Evolutionary conservation across 2,113 vertebrate genomes (phyloP).

Genomic region (Hyaena hyaena): DNA sequence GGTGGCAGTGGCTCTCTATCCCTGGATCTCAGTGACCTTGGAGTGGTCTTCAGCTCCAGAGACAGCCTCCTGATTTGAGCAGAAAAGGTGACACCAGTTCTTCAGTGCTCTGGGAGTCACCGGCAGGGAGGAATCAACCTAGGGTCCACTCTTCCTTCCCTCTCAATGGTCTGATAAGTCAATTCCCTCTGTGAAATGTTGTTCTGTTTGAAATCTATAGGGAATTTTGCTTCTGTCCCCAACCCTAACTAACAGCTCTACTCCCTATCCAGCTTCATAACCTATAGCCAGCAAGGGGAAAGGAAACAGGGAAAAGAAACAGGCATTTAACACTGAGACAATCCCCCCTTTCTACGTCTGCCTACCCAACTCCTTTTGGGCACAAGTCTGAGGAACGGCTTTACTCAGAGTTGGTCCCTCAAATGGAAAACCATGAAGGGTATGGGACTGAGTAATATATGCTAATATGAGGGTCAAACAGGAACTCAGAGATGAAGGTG

Average conservation of each 20-base stretch:
- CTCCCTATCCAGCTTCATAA: not conserved
- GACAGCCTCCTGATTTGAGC: not conserved
- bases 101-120: not conserved
- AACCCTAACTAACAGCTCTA: not conserved
- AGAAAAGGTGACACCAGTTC: not conserved
- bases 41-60: not conserved
- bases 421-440: not conserved
- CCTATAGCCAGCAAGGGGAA: not conserved
- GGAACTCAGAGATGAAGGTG: conserved; percentile 58
- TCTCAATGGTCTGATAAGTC: not conserved
- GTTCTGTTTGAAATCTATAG: not conserved
- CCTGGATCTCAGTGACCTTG: not conserved
- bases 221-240: not conserved
- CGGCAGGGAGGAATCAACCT: not conserved
- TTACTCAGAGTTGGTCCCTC: not conserved
- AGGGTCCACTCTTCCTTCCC: not conserved
- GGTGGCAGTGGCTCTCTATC: not conserved
- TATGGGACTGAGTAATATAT: conserved; percentile 47
- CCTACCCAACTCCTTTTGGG: not conserved
- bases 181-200: not conserved
- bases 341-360: not conserved
- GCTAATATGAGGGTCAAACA: conserved; percentile 72
- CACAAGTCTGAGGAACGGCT: not conserved
- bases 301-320: not conserved
- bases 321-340: not conserved